Evolutionary conservation across 2,888 invertebrate species (phyloP).

Genomic region (Drosophila austrosaltans): DNA sequence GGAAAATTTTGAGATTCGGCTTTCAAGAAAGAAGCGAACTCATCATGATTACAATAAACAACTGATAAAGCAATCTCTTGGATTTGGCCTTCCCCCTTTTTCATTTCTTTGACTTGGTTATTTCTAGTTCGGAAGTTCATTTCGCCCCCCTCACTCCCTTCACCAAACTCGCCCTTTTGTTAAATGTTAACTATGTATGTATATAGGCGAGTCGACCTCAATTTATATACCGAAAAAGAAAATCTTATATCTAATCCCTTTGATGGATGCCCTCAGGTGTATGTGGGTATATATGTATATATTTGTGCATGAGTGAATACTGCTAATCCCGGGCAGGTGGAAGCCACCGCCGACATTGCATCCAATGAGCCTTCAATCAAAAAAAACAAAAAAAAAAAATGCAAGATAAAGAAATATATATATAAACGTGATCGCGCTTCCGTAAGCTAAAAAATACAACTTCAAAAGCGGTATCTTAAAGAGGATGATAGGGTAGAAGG

Average conservation of each 20-base stretch:
- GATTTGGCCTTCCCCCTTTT: background rate
- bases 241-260: slow-evolving; percentile 51
- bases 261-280: slow-evolving; percentile 66
- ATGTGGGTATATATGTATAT: background rate
- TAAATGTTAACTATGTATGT: no score
- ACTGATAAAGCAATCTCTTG: slow-evolving; percentile 22
- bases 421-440: slow-evolving; percentile 50
- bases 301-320: slow-evolving; percentile 15
- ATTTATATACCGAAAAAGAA: slow-evolving; percentile 38
- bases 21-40: slow-evolving; percentile 15
- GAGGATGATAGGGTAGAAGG: background rate
- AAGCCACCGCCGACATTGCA: slow-evolving; percentile 6
- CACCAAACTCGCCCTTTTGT: no score
- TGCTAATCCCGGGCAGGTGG: slow-evolving; percentile 46
- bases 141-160: background rate
- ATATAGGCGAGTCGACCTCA: slow-evolving; percentile 12
- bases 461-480: slow-evolving; percentile 27
- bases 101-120: background rate
- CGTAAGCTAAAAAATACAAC: slow-evolving; percentile 29
- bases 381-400: slow-evolving; percentile 16
- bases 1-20: slow-evolving; percentile 19
- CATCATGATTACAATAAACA: slow-evolving; percentile 23
- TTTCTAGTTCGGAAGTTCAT: slow-evolving; percentile 20
- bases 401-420: background rate
- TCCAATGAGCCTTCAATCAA: slow-evolving; percentile 12